phyloP scores from a whole-genome alignment of 2,113 vertebrate genomes.

The Megaleporinus macrocephalus region DNA sequence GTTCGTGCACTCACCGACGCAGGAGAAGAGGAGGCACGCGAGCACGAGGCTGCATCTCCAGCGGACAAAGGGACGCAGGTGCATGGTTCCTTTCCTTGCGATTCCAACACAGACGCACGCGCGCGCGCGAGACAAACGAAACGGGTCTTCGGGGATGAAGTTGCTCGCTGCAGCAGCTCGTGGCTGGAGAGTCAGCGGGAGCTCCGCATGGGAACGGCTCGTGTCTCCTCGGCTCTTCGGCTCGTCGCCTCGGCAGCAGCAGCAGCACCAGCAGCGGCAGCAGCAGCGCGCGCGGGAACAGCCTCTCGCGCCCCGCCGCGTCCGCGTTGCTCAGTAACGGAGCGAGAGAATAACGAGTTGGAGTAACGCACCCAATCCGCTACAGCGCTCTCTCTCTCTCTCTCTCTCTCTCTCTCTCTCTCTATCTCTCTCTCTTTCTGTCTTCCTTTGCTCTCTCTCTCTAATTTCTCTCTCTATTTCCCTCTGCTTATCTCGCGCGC shows the following conservation, averaged over 20 bases:
- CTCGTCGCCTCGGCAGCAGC: no score
- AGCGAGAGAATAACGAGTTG: not conserved
- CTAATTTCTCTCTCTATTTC: not conserved
- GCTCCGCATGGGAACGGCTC: slow-evolving; percentile 5
- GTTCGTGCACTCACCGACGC: slow-evolving; percentile 73
- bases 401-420: slow-evolving; percentile 5
- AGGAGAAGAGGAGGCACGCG: slow-evolving; percentile 70
- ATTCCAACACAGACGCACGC: slow-evolving; percentile 34
- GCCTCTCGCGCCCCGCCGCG: slow-evolving; percentile 71
- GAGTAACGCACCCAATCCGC: not conserved
- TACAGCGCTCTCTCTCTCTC: not conserved
- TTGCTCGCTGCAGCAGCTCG: not conserved
- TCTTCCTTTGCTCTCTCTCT: not conserved
- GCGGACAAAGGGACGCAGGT: slow-evolving; percentile 77
- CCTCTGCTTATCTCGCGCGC: not conserved
- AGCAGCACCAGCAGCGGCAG: no score
- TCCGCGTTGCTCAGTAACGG: slow-evolving; percentile 77
- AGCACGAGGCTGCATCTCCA: slow-evolving; percentile 67
- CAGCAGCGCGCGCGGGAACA: slow-evolving; percentile 14
- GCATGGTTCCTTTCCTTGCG: slow-evolving; percentile 62
- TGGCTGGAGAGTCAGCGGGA: not conserved
- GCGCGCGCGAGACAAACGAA: not conserved
- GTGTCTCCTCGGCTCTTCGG: not conserved
- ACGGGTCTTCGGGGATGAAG: slow-evolving; percentile 19
- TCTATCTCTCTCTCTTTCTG: not conserved